Conservation (phyloP, 1,140 invertebrate genomes). For the Teleopsis dalmanni region DNA sequence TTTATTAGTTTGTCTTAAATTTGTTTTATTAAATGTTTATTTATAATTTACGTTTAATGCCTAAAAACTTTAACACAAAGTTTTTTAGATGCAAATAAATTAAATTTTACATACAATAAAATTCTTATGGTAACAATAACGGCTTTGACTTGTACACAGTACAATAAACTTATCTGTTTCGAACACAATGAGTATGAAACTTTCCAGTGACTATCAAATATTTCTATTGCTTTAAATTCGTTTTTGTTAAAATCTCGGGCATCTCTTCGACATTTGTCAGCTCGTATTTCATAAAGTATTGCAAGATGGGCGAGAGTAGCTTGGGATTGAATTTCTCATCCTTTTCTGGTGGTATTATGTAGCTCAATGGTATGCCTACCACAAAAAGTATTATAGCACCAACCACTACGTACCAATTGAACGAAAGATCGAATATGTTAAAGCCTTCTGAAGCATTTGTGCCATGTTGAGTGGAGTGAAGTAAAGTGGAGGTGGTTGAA, state of each 20-base stretch:
- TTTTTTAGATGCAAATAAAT: no score
- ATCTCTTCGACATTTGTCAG: constrained; percentile 19
- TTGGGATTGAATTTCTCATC: constrained; percentile 35
- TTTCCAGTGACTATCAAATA: no score
- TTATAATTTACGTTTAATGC: no score
- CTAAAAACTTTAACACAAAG: no score
- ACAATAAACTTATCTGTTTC: not conserved
- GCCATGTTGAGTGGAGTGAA: not conserved
- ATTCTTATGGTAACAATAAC: not conserved
- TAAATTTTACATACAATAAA: no score
- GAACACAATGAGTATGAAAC: no score
- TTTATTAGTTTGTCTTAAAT: no score
- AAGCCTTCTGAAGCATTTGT: constrained; percentile 23
- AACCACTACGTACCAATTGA: constrained; percentile 54
- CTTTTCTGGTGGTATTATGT: constrained; percentile 28
- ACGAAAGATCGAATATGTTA: constrained; percentile 51
- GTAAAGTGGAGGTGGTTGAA: not conserved
- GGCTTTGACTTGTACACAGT: not conserved
- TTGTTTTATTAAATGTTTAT: no score
- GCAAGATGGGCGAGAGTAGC: constrained; percentile 41
- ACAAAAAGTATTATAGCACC: constrained; percentile 54
- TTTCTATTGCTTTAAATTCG: not conserved
- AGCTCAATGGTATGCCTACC: constrained; percentile 48
- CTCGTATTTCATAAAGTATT: constrained; percentile 23
- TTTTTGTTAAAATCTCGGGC: constrained; percentile 8